Conservation (phyloP, 2,888 invertebrate genomes). For the Noctuana brunneofusca region DNA sequence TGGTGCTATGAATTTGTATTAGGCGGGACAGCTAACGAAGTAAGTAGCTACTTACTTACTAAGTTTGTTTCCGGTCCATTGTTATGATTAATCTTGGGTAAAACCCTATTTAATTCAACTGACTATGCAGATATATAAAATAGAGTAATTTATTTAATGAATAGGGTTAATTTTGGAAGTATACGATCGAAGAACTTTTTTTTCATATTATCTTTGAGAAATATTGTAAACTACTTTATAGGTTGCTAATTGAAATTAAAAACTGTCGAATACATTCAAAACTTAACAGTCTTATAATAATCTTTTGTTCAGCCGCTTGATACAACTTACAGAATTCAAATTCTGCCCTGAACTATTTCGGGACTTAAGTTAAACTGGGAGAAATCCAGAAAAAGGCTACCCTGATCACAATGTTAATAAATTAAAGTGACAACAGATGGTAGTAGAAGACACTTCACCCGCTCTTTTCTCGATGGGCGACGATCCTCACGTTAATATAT, state of each 20-base stretch:
- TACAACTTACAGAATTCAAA: not conserved
- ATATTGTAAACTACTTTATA: too few species aligned
- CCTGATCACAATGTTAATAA: conserved; percentile 1
- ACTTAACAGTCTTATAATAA: too few species aligned
- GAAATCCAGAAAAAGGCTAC: not conserved
- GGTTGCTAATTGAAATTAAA: too few species aligned
- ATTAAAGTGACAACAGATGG: conserved; percentile 12
- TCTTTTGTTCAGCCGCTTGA: too few species aligned
- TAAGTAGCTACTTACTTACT: conserved; percentile 8
- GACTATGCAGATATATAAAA: too few species aligned
- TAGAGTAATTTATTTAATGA: too few species aligned
- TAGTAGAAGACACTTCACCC: conserved; percentile 8
- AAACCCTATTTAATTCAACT: too few species aligned
- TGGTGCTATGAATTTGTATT: conserved; percentile 27
- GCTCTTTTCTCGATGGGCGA: conserved; percentile 45
- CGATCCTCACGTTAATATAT: conserved; percentile 52
- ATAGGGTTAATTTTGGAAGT: too few species aligned
- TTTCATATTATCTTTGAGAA: too few species aligned
- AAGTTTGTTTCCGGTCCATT: not conserved
- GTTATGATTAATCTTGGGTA: not conserved
- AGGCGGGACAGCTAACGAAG: conserved; percentile 26
- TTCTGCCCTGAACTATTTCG: not conserved
- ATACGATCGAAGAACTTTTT: too few species aligned
- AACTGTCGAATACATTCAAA: too few species aligned
- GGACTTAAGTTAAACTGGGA: not conserved